Evolutionary conservation across 1,140 invertebrate species (phyloP), one percentile per base, ranked within the genome.

Genomic region (Matsumurasca onukii): DNA sequence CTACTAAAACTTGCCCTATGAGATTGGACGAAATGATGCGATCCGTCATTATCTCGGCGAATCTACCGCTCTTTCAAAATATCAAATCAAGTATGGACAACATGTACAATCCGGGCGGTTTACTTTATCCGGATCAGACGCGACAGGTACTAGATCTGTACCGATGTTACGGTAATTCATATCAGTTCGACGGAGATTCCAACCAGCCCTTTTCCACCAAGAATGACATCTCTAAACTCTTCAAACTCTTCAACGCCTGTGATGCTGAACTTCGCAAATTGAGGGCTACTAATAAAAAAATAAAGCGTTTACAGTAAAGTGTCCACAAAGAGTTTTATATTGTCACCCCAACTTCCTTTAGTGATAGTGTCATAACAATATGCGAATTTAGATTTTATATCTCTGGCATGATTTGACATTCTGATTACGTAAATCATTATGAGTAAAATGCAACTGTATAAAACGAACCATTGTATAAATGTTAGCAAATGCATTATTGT

Each of bases 11-110:
- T 9, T 59, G 55, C 30, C 55, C 15, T 1, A 27, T 59, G 5
- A 2, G 55, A 27, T 9, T 59, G 22, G 55, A 59, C 55, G 55
- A 59, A n/a, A 59, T 59, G 55, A 59, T 59, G 55, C 15, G 25
- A 27, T 59, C 55, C 24, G 55, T 59, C 55, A 59, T 59, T 3
- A 59, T 59, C 12, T 27, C 55, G 25, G 15, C 5, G 3, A 27
- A 27, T n/a, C 55, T 59, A 2, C 25, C 55, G 2, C 9, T 27
- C 3, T 59, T 59, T 27, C 55, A 59, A n/a, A 59, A 59, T n/a
- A 12, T 59, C 22, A 59, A 59, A 29, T 12, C 2, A 2, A 27
- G 24, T 2, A 22, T 59, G 25, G 55, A 59, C 25, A 59, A 59
- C 25, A 9, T 59, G 2, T 59, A 59, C 25, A 59, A 59, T n/a